Percentiles rank a stretch among this genome's conserved stretches.
Conservation (phyloP, 2,888 invertebrate genomes). For the Asteroscopus sphinx region DNA sequence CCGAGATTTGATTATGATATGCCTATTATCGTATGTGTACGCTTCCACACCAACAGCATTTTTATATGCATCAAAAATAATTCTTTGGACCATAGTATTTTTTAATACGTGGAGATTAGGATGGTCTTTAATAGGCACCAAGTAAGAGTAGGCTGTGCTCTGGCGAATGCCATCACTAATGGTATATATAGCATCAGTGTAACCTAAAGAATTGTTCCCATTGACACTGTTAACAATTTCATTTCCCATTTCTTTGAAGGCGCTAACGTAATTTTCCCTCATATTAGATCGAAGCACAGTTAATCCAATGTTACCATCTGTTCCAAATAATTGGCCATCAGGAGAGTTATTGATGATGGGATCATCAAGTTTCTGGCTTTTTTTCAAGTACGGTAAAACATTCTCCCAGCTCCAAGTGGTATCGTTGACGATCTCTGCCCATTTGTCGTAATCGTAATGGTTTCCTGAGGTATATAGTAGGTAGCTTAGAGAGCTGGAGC, state of each 20-base stretch:
- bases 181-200: constrained; percentile 47
- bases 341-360: constrained; percentile 40
- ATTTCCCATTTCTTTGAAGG: constrained; percentile 76
- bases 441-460: constrained; percentile 61
- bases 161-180: constrained; percentile 47
- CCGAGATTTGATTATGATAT: constrained; percentile 44
- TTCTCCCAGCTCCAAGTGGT: constrained; percentile 63
- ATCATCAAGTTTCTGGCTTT: constrained; percentile 62
- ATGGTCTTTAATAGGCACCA: constrained; percentile 14
- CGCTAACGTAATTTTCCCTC: constrained; percentile 61
- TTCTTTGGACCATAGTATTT: constrained; percentile 25
- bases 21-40: constrained; percentile 33
- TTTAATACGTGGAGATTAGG: constrained; percentile 37
- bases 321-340: constrained; percentile 53
- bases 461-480: constrained; percentile 50
- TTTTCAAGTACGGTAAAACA: constrained; percentile 67
- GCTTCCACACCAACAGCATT: constrained; percentile 63
- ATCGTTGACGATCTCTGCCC: constrained; percentile 61
- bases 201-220: constrained; percentile 69
- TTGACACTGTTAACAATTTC: constrained; percentile 63
- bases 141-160: constrained; percentile 18
- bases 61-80: constrained; percentile 42
- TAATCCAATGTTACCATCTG: constrained; percentile 53
- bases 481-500: constrained; percentile 48
- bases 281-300: constrained; percentile 13